phyloP scores from a whole-genome alignment of 2,888 invertebrate genomes.

The Ennomos erosarius region DNA sequence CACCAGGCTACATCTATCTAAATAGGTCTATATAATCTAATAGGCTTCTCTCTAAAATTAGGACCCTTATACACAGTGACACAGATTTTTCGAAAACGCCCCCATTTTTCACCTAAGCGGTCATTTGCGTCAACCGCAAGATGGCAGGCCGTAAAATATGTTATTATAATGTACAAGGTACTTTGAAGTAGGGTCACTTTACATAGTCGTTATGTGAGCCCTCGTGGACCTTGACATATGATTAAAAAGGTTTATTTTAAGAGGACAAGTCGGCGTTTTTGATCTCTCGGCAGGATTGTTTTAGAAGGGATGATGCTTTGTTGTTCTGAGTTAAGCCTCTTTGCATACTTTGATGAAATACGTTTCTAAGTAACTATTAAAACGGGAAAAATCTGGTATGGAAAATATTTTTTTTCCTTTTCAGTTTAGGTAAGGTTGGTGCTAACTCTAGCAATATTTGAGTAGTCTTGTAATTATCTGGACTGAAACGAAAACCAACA shows the following conservation, averaged over 20 bases:
- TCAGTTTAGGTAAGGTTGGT: too few relatives aligned
- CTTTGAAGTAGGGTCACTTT: slow-evolving; percentile 41
- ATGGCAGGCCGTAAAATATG: slow-evolving; percentile 65
- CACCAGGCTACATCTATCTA: slow-evolving; percentile 17
- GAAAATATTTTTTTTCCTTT: too few relatives aligned
- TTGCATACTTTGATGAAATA: not conserved
- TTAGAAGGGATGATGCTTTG: not conserved
- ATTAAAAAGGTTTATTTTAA: slow-evolving; percentile 13
- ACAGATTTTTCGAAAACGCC: slow-evolving; percentile 35
- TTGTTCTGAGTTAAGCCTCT: not conserved
- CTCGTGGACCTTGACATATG: slow-evolving; percentile 12
- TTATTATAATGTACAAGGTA: slow-evolving; percentile 66
- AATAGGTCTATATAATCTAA: slow-evolving; percentile 35
- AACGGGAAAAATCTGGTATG: too few relatives aligned
- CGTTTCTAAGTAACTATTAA: too few relatives aligned
- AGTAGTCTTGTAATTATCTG: too few relatives aligned
- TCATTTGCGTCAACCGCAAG: slow-evolving; percentile 72
- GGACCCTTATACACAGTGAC: slow-evolving; percentile 16
- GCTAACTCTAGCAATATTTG: too few relatives aligned
- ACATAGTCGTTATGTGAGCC: slow-evolving; percentile 28
- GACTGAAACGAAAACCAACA: too few relatives aligned
- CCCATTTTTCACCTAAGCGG: slow-evolving; percentile 59
- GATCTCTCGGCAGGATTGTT: not conserved
- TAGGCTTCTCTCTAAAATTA: slow-evolving; percentile 35
- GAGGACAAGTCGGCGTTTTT: not conserved